A percentile compares a stretch with the other conserved stretches of the same genome.
phyloP scores from a whole-genome alignment of 1,140 invertebrate species.

The Triops longicaudatus region DNA sequence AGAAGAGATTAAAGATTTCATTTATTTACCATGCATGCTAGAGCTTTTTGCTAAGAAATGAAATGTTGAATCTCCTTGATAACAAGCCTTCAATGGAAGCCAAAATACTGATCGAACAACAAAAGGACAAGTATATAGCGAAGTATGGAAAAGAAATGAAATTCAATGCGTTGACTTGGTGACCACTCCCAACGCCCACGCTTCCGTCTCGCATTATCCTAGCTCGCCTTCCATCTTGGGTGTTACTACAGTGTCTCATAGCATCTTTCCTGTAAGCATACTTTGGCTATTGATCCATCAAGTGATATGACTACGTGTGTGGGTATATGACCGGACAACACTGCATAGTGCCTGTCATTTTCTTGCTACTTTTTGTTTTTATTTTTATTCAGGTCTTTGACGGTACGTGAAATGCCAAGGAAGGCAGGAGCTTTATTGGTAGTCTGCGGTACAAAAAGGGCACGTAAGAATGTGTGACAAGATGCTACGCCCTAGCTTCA shows the following conservation, averaged over 20 bases:
- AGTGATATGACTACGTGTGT: background rate
- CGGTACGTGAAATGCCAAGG: too few relatives aligned
- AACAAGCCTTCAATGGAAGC: background rate
- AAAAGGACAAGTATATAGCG: background rate
- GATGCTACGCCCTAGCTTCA: background rate
- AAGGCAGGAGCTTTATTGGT: too few relatives aligned
- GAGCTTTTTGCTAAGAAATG: background rate
- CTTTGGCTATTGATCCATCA: constrained; percentile 1
- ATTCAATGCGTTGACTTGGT: background rate
- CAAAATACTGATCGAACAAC: background rate
- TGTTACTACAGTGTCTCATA: background rate
- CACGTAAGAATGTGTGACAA: background rate
- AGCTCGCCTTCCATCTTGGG: background rate
- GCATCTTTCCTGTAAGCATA: background rate
- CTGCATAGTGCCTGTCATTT: background rate
- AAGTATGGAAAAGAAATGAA: background rate
- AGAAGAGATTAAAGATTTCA: background rate
- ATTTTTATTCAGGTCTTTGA: too few relatives aligned
- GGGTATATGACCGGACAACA: background rate
- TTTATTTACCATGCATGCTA: background rate
- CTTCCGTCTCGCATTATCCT: background rate
- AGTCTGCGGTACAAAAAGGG: background rate
- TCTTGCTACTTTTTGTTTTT: background rate
- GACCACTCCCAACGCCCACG: too few relatives aligned
- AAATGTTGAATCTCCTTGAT: background rate